A percentile compares a stretch with the other conserved stretches of the same genome.
Evolutionary conservation across 2,888 invertebrate species (phyloP).

Genomic region (Epistrophella euchroma): DNA sequence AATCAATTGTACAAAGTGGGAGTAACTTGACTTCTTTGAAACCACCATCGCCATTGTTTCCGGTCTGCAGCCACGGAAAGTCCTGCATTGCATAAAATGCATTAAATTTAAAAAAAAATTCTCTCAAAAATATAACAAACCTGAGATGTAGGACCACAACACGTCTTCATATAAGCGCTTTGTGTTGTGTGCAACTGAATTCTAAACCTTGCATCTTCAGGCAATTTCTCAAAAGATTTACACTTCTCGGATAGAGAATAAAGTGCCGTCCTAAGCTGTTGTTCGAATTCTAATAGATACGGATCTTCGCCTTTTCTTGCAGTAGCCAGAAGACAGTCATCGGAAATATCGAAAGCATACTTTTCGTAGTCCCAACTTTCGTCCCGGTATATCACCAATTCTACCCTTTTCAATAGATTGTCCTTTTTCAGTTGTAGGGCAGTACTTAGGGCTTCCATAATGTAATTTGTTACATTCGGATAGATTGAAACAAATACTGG

Average conservation of each 20-base stretch:
- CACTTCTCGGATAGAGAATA: conserved; percentile 80
- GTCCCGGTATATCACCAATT: conserved; percentile 79
- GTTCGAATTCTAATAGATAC: conserved; percentile 81
- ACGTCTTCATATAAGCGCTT: conserved; percentile 79
- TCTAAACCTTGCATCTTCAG: conserved; percentile 79
- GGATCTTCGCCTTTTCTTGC: conserved; percentile 76
- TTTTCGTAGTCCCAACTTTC: conserved; percentile 76
- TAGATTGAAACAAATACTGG: conserved; percentile 81
- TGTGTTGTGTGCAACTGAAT: conserved; percentile 81
- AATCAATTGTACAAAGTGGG: conserved; percentile 79
- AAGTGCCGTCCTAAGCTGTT: conserved; percentile 79
- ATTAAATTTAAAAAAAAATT: background rate
- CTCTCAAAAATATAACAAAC: conserved; percentile 55
- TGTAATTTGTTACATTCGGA: conserved; percentile 81
- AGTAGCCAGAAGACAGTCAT: conserved; percentile 52
- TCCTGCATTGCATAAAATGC: conserved; percentile 77
- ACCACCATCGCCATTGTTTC: conserved; percentile 20
- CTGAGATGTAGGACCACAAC: conserved; percentile 80
- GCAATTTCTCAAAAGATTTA: conserved; percentile 79
- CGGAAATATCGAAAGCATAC: conserved; percentile 74
- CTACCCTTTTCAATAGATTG: conserved; percentile 78
- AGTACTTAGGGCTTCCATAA: conserved; percentile 79
- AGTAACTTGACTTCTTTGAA: conserved; percentile 77
- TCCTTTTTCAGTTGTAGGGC: conserved; percentile 78
- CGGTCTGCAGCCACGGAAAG: conserved; percentile 81